Conservation (phyloP, 2,113 vertebrate genomes). For the Nipponia nippon region DNA sequence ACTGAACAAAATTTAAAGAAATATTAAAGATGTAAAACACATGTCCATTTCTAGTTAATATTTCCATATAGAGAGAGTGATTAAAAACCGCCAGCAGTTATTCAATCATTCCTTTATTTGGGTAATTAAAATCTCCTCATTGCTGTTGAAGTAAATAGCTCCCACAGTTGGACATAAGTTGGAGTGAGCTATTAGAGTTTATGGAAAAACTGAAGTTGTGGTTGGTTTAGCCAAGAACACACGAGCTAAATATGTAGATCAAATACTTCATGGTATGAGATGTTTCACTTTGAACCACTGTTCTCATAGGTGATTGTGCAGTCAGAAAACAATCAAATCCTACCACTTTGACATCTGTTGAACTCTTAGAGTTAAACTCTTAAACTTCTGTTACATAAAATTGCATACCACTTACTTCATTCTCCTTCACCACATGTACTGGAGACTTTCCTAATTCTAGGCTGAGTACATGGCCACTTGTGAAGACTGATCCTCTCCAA, state of each 20-base stretch:
- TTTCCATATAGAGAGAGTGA: neutral
- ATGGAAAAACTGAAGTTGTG: neutral
- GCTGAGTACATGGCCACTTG: neutral
- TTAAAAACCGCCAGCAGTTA: neutral
- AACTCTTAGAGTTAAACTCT: neutral
- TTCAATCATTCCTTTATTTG: neutral
- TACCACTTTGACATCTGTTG: neutral
- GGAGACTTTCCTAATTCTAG: neutral
- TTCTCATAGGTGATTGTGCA: neutral
- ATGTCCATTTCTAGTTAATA: neutral
- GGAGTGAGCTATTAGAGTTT: neutral
- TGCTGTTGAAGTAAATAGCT: neutral
- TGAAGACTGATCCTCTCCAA: conserved; percentile 37
- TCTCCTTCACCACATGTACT: neutral
- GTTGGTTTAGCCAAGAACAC: neutral
- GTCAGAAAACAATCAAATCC: neutral
- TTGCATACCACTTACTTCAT: neutral
- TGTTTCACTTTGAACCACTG: neutral
- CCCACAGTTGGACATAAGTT: neutral
- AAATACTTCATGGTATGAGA: neutral
- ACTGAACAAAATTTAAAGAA: neutral
- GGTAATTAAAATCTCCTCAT: neutral
- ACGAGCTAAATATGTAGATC: neutral
- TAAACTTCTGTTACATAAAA: neutral
- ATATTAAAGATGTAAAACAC: neutral